Percentiles rank a stretch among this genome's conserved stretches.
phyloP scores from a whole-genome alignment of 2,113 vertebrate species.

The Tetrao urogallus region DNA sequence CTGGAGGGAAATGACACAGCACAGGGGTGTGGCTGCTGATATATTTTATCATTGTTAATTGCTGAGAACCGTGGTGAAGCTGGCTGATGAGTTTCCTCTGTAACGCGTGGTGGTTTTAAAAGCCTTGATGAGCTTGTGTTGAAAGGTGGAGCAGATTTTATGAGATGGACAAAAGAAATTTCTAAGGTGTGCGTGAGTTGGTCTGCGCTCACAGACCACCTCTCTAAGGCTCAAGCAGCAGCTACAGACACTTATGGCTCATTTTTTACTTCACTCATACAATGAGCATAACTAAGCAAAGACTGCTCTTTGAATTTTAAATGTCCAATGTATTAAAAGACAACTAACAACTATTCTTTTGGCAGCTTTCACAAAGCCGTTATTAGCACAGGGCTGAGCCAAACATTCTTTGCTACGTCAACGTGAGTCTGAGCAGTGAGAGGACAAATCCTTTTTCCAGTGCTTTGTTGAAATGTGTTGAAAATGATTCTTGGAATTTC shows the following conservation, averaged over 20 bases:
- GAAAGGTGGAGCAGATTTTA: neutral
- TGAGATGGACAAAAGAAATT: neutral
- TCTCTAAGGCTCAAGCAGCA: neutral
- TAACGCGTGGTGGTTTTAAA: neutral
- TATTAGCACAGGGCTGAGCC: neutral
- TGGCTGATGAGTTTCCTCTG: neutral
- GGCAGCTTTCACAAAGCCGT: neutral
- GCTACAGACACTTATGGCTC: neutral
- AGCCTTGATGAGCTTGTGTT: neutral
- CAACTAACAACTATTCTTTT: neutral
- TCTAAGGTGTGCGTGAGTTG: neutral
- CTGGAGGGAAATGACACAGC: neutral
- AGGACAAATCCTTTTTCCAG: neutral
- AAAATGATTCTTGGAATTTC: neutral
- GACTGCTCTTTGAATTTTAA: constrained; percentile 5
- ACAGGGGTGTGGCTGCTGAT: neutral
- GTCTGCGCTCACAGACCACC: neutral
- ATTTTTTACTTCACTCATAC: neutral
- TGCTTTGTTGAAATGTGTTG: neutral
- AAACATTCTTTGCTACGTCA: neutral
- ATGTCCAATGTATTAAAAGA: constrained; percentile 18
- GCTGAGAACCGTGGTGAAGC: neutral
- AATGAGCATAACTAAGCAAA: constrained; percentile 40
- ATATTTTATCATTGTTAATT: neutral
- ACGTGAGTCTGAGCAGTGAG: neutral